These are phyloP conservation scores for Macaria liturata DNA, from an alignment of 2,888 invertebrate genomes.

Conservation along the genomic window DNA sequence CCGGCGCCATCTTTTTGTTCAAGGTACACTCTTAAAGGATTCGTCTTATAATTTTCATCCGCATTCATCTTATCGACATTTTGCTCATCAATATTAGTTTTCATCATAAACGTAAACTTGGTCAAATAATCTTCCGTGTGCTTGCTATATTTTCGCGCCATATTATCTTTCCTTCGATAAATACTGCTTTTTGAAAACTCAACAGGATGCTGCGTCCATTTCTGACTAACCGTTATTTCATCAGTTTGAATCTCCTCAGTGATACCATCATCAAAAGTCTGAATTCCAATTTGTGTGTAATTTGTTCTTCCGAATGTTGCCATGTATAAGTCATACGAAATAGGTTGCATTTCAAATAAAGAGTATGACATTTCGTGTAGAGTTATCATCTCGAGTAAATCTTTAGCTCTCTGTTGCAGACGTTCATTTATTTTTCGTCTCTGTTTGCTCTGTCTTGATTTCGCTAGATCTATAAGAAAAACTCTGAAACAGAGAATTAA, in stretches of 20 bases:
- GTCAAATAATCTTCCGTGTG: slow-evolving; percentile 54
- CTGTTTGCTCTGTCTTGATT: slow-evolving; percentile 61
- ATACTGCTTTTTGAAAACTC: slow-evolving; percentile 64
- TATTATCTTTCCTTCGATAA: slow-evolving; percentile 39
- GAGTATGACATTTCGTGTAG: slow-evolving; percentile 72
- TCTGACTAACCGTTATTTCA: slow-evolving; percentile 50
- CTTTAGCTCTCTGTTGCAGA: slow-evolving; percentile 63
- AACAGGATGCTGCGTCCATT: slow-evolving; percentile 75
- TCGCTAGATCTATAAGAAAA: slow-evolving; percentile 68
- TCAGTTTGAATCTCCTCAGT: slow-evolving; percentile 70
- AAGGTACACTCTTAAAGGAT: slow-evolving; percentile 66
- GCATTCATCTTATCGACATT: slow-evolving; percentile 35
- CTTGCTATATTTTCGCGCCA: slow-evolving; percentile 41
- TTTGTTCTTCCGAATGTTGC: slow-evolving; percentile 70
- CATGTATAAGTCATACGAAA: slow-evolving; percentile 76
- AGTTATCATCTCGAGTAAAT: slow-evolving; percentile 69
- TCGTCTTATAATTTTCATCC: slow-evolving; percentile 53
- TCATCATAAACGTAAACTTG: slow-evolving; percentile 55
- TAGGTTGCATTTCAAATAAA: slow-evolving; percentile 76
- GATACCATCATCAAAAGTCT: slow-evolving; percentile 75
- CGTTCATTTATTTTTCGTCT: slow-evolving; percentile 55
- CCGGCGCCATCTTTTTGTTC: slow-evolving; percentile 75
- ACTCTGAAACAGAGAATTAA: slow-evolving; percentile 53
- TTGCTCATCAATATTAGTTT: slow-evolving; percentile 34
- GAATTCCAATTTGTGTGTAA: slow-evolving; percentile 65